Evolutionary conservation across 2,113 vertebrate genomes (phyloP), one percentile per base, ranked within the genome.

Genomic region (Pipra filicauda): DNA sequence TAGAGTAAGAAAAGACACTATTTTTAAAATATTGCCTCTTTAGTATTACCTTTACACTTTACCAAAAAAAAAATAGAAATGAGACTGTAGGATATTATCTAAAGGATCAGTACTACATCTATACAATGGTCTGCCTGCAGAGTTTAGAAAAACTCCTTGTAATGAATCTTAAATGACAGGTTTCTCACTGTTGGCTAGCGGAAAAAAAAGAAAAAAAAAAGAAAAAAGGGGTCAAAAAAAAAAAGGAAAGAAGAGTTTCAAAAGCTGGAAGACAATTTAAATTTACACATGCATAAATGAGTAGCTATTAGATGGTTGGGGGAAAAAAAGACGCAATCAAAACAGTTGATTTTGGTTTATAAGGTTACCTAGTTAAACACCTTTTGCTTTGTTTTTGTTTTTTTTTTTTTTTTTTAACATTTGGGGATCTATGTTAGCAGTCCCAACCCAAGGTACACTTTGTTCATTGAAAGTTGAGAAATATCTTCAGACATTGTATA

Each of bases 401-500:
- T 55, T 18, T 16, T 19, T 57, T 28, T 22, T 35, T 23, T 89
- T 89, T 74, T 92, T 97, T 95, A 73, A 95, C 39, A 70, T 96
- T 85, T 48, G 76, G 46, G 52, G 52, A 88, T 85, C 66, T 93
- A 46, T 91, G 61, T 88, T 81, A 92, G 69, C 88, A 93, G 86
- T 58, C 91, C 27, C 48, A 91, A 78, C 62, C 28, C 39, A 70
- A 27, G 18, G 61, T 75, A 82, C n/a, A 35, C 9, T 49, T 69
- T 27, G 24, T 71, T 76, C 24, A 55, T 78, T 59, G n/a, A 28
- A 79, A 64, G 6, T 6, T 46, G 10, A 37, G 19, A 73, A 84
- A 81, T 62, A 35, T 72, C 26, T 94, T 28, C 22, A 79, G 88
- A 96, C 92, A 96, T 12, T 67, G 44, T 86, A 92, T 95, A 94